These are phyloP conservation scores for Agapornis canus DNA, from an alignment of 2,797 vertebrate species.

Conservation along the genomic window DNA sequence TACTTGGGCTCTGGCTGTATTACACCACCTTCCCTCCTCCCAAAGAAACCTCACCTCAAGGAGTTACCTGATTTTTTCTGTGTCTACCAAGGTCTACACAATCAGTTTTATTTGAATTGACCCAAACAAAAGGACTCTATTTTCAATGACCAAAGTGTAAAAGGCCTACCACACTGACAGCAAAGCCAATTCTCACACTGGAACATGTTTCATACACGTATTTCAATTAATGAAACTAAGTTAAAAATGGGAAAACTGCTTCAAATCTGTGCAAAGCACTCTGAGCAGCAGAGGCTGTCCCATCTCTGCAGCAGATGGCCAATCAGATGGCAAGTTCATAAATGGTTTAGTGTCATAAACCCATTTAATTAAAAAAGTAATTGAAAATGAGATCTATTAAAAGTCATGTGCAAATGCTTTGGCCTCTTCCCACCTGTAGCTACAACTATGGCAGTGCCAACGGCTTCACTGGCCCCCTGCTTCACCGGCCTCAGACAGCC, in stretches of 20 bases:
- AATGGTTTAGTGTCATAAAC: neutral
- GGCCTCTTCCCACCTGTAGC: neutral
- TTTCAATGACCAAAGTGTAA: neutral
- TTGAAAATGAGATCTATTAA: neutral
- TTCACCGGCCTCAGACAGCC: neutral
- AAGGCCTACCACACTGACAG: neutral
- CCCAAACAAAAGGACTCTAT: neutral
- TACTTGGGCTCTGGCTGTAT: neutral
- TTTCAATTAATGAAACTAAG: neutral
- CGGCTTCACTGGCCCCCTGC: neutral
- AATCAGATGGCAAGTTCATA: neutral
- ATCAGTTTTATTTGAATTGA: neutral
- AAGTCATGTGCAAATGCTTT: neutral
- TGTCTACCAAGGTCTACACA: neutral
- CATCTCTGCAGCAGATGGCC: neutral
- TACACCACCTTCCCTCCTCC: neutral
- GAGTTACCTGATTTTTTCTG: neutral
- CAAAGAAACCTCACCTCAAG: fast-evolving
- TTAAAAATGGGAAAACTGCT: neutral
- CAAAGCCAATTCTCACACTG: neutral
- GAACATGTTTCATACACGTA: neutral
- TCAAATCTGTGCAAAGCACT: neutral
- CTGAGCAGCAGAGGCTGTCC: neutral
- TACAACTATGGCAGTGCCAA: fast-evolving
- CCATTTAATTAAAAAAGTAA: neutral